phyloP scores from a whole-genome alignment of 1,140 invertebrate species.

The Lucilia sericata region DNA sequence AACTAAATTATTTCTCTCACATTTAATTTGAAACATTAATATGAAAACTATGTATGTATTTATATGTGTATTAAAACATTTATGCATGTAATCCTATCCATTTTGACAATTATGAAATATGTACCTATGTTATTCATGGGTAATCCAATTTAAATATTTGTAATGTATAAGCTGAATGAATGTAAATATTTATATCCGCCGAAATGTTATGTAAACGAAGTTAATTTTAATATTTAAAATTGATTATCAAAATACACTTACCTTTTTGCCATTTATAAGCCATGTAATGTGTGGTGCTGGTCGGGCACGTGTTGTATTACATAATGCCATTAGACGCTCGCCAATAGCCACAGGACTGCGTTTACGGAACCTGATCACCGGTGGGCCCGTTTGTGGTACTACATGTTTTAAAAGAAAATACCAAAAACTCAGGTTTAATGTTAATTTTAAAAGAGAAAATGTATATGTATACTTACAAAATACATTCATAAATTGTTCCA shows the following conservation, averaged over 20 bases:
- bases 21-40: too few relatives aligned
- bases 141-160: too few relatives aligned
- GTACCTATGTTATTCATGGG: too few relatives aligned
- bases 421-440: neutral
- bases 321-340: conserved; percentile 81
- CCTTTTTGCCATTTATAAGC: conserved; percentile 85
- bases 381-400: conserved; percentile 79
- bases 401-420: conserved; percentile 60
- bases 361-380: conserved; percentile 79
- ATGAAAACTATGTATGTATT: too few relatives aligned
- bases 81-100: too few relatives aligned
- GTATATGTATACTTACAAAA: conserved; percentile 73
- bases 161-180: too few relatives aligned
- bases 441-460: conserved; percentile 14
- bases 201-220: too few relatives aligned
- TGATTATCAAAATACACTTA: conserved; percentile 66
- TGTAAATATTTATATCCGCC: too few relatives aligned
- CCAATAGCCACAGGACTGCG: conserved; percentile 74
- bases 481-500: conserved; percentile 78
- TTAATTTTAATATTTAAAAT: neutral
- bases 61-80: too few relatives aligned
- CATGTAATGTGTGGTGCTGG: conserved; percentile 85
- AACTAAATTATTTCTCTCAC: too few relatives aligned
- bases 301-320: conserved; percentile 78
- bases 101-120: too few relatives aligned